Conservation (phyloP, 2,888 invertebrate genomes). For the Leptinotarsa tumamoca region DNA sequence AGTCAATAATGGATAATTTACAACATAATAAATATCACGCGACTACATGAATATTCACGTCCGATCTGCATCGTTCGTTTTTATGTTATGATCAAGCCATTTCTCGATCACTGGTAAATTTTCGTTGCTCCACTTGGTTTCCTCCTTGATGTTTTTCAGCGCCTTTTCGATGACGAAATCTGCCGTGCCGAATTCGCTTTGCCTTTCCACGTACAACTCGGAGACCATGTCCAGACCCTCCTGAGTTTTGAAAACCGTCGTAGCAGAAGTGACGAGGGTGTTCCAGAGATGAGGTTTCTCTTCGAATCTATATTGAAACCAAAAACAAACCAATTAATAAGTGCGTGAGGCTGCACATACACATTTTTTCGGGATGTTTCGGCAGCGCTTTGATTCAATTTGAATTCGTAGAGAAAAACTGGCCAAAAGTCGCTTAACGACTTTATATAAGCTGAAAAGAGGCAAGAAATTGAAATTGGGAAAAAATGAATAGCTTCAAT, state of each 20-base stretch:
- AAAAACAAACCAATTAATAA: background rate
- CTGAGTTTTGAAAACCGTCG: slow-evolving; percentile 80
- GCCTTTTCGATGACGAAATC: slow-evolving; percentile 81
- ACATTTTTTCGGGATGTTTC: background rate
- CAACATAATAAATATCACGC: slow-evolving; percentile 7
- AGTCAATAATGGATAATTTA: slow-evolving; percentile 6
- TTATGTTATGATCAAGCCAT: slow-evolving; percentile 76
- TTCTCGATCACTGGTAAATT: slow-evolving; percentile 80
- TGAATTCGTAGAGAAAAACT: no score
- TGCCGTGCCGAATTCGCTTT: slow-evolving; percentile 79
- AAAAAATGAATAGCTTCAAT: no score
- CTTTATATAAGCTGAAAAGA: no score
- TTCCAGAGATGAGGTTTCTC: slow-evolving; percentile 82
- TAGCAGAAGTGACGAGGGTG: slow-evolving; percentile 79
- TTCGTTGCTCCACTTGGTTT: slow-evolving; percentile 81
- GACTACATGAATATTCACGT: background rate
- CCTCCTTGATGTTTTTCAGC: slow-evolving; percentile 78
- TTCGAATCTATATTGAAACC: slow-evolving; percentile 69
- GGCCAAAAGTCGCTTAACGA: no score
- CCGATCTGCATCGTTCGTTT: slow-evolving; percentile 49
- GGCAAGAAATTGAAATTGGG: no score
- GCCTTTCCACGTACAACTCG: slow-evolving; percentile 73
- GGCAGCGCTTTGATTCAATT: no score
- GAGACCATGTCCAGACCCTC: slow-evolving; percentile 79
- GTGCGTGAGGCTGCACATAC: background rate